Conservation (phyloP, 1,140 invertebrate species). For the Popillia japonica region DNA sequence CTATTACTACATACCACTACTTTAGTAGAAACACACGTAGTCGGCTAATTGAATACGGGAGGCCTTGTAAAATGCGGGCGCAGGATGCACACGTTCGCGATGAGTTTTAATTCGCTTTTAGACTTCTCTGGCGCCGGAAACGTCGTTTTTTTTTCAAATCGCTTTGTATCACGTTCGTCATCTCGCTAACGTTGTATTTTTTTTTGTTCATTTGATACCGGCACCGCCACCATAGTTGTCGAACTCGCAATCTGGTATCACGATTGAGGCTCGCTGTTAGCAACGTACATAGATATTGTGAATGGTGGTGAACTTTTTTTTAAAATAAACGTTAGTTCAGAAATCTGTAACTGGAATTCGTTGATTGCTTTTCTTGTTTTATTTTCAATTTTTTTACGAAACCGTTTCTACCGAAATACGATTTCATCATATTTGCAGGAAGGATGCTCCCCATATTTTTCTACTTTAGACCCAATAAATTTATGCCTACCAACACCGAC, state of each 20-base stretch:
- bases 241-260: neutral
- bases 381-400: neutral
- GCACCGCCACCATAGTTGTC: neutral
- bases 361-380: neutral
- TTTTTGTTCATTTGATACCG: neutral
- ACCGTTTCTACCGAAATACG: no score
- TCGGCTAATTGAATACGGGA: conserved; percentile 12
- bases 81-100: neutral
- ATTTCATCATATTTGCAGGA: no score
- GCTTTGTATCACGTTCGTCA: conserved; percentile 1
- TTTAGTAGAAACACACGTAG: conserved; percentile 22
- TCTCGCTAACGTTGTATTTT: neutral
- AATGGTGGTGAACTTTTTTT: neutral
- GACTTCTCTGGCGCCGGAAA: conserved; percentile 2
- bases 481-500: no score
- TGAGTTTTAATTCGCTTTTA: conserved; percentile 24
- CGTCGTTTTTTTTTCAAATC: neutral
- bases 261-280: neutral
- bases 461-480: no score
- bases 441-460: no score
- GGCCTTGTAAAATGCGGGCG: neutral
- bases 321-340: neutral
- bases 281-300: neutral
- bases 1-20: neutral
- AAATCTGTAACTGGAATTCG: neutral